Base-by-base conservation (phyloP, 2,797 vertebrate species). In the Luscinia megarhynchos region DNA sequence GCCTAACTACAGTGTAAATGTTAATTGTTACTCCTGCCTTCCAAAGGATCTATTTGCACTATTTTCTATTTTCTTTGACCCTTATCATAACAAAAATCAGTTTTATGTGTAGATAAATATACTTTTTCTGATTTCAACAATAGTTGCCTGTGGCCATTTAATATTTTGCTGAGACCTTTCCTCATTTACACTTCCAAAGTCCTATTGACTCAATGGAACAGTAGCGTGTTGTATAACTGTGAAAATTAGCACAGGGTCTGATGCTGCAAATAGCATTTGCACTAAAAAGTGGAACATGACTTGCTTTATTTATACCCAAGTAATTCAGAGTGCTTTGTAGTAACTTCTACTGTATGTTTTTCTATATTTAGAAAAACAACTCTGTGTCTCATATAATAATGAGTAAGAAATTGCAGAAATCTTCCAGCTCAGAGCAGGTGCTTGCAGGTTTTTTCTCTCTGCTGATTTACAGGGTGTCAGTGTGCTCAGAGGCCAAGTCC, bases 141-240 rank as follows among this genome's bases (percentile, higher is more conserved):
- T 61, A 84, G 73, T 74, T 77, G 70, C 84, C 81, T 84, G 20
- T 21, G 62, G 83, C 64, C 5, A 2, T 91, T 95, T 94, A 86
- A 79, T 90, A 94, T 85, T 87, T 94, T 20, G 24, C 46, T 51
- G 86, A 95, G 80, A 74, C 84, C 90, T 94, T 90, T 67, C 85
- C 93, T 95, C 83, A 68, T 87, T 94, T 93, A 80, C 81, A 87
- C 83, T 94, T 94, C 74, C 89, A 76, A 89, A 94, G 84, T 89
- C 74, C 74, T 90, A 50, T 32, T 89, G 91, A 89, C 80, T 86
- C 6, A 10, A 34, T 62, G 29, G 41, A 80, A 76, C 67, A 83
- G 84, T 30, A 59, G 59, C 1, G 0, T 68, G 78, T 84, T 93
- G 90, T 86, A 63, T 81, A 95, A 88, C 93, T 70, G 63, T 63